A percentile compares a stretch with the other conserved stretches of the same genome.
Evolutionary conservation across 2,113 vertebrate species (phyloP).

Genomic region (Isichthys henryi): DNA sequence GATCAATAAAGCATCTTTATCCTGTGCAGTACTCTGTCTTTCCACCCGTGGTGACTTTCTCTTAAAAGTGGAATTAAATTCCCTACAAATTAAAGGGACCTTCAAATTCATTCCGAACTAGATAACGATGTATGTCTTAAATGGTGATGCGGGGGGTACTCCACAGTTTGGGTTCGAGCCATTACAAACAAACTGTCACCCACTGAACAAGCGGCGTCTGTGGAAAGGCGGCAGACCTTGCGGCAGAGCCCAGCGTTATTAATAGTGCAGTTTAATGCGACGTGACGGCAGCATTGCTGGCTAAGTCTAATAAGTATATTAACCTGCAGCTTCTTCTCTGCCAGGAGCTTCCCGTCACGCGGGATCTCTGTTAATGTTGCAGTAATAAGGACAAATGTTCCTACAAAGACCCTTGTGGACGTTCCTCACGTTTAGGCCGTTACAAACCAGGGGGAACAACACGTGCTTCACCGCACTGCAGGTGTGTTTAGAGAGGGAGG

Average conservation of each 20-base stretch:
- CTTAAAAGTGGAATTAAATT: neutral
- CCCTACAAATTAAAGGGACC: neutral
- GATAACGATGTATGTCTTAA: neutral
- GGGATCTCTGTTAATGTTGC: constrained; percentile 36
- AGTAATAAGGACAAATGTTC: constrained; percentile 54
- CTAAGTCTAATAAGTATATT: constrained; percentile 46
- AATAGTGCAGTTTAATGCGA: constrained; percentile 41
- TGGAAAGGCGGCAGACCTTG: constrained; percentile 19
- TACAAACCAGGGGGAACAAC: neutral
- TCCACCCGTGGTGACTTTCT: neutral
- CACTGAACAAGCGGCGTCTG: constrained; percentile 22
- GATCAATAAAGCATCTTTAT: neutral
- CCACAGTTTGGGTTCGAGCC: constrained; percentile 32
- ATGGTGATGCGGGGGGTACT: neutral
- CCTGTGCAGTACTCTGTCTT: neutral
- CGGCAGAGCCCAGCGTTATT: constrained; percentile 45
- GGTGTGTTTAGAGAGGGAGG: constrained; percentile 21
- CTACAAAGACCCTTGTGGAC: constrained; percentile 34
- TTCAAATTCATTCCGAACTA: neutral
- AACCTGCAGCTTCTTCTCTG: constrained; percentile 45
- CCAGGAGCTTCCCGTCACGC: constrained; percentile 30
- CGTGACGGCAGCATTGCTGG: constrained; percentile 47
- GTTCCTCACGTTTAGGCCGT: constrained; percentile 16
- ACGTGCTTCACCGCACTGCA: constrained; percentile 33
- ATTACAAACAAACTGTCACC: constrained; percentile 29